Evolutionary conservation across 2,888 invertebrate genomes (phyloP).

Genomic region (Cheiracanthium punctorium): DNA sequence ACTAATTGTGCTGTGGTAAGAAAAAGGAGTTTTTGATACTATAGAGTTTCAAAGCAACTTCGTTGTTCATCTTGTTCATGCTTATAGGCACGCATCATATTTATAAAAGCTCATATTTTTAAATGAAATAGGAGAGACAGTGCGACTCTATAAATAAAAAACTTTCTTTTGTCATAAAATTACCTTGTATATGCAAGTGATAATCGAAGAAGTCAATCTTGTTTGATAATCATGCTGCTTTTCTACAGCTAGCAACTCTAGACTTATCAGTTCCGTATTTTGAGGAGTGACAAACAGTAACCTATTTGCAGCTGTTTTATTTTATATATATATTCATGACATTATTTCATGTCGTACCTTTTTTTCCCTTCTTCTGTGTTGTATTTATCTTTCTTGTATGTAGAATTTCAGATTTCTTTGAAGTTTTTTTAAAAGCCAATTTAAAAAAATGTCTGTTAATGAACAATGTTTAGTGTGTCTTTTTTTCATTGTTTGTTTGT

Average conservation of each 20-base stretch:
- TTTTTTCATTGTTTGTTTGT: conserved; percentile 39
- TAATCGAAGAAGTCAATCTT: background rate
- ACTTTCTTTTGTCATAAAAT: background rate
- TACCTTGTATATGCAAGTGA: background rate
- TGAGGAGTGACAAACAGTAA: background rate
- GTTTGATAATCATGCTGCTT: background rate
- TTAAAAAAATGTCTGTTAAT: conserved; percentile 18
- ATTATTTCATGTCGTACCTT: background rate
- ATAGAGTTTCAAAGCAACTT: too few relatives aligned
- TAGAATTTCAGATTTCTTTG: background rate
- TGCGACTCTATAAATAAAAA: background rate
- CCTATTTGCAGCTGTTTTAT: background rate
- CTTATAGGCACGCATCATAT: background rate
- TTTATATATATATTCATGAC: background rate
- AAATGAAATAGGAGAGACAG: background rate
- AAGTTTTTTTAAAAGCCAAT: conserved; percentile 4
- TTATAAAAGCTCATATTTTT: conserved; percentile 7
- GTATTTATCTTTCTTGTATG: background rate
- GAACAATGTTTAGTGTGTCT: conserved; percentile 47
- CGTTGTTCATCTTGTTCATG: background rate
- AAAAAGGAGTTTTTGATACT: too few relatives aligned
- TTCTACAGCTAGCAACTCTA: background rate
- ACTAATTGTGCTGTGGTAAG: too few relatives aligned
- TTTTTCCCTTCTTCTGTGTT: background rate
- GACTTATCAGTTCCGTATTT: background rate